Conservation (phyloP, 2,797 vertebrate species). For the Novumbra hubbsi region DNA sequence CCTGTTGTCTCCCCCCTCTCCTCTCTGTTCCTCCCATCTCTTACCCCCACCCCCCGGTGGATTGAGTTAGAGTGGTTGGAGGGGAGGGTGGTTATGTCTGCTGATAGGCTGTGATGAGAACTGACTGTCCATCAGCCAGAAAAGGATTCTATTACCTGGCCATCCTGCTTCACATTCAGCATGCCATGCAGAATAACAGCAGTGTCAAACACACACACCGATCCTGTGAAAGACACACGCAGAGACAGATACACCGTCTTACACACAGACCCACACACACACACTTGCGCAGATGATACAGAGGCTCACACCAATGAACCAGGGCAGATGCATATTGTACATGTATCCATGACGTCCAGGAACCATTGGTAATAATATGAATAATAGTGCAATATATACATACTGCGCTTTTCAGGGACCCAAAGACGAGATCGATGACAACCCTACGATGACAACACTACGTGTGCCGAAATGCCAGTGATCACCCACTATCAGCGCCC, state of each 20-base stretch:
- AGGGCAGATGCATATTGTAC: no score
- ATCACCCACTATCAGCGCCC: not conserved
- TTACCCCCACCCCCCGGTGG: slow-evolving; percentile 17
- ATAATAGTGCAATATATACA: no score
- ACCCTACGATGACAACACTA: no score
- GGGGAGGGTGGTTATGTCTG: not conserved
- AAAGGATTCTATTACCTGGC: slow-evolving; percentile 60
- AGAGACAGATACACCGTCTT: not conserved
- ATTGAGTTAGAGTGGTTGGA: not conserved
- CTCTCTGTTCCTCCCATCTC: not conserved
- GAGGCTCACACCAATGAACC: no score
- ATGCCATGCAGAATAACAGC: not conserved
- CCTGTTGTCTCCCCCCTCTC: not conserved
- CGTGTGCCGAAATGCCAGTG: no score
- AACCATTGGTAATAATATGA: no score
- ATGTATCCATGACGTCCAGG: no score
- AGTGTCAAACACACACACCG: not conserved
- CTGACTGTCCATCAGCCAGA: slow-evolving; percentile 60
- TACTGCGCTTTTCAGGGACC: no score
- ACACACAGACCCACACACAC: not conserved
- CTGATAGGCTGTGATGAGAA: slow-evolving; percentile 62
- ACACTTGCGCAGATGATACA: not conserved
- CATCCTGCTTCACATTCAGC: slow-evolving; percentile 37
- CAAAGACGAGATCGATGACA: no score
- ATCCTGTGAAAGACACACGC: slow-evolving; percentile 1